Conservation (phyloP, 2,113 vertebrate species). For the Okapia johnstoni region DNA sequence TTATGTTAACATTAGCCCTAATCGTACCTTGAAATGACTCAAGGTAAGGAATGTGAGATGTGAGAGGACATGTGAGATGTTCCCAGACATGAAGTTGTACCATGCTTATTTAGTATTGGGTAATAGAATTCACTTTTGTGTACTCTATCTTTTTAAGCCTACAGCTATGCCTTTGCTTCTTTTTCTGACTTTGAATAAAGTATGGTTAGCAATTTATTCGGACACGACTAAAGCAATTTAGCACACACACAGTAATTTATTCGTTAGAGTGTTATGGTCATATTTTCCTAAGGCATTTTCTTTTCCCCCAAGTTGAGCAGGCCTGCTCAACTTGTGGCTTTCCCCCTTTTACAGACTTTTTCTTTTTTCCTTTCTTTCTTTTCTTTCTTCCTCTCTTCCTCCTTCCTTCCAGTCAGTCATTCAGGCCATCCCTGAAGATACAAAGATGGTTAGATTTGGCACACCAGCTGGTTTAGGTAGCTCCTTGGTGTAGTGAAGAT, state of each 20-base stretch:
- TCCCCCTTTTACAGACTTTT: not conserved
- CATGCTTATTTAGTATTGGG: not conserved
- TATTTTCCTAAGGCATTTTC: not conserved
- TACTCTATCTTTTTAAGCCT: not conserved
- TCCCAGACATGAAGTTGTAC: not conserved
- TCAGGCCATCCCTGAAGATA: not conserved
- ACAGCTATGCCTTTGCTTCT: not conserved
- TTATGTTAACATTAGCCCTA: not conserved
- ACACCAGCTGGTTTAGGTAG: not conserved
- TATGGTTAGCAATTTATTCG: not conserved
- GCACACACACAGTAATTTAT: not conserved
- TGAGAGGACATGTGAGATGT: not conserved
- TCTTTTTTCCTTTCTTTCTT: not conserved
- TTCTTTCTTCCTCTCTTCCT: not conserved
- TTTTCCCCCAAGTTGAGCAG: not conserved
- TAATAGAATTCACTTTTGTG: not conserved
- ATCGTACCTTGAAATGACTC: not conserved
- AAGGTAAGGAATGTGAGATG: not conserved
- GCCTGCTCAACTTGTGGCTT: not conserved
- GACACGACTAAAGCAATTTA: not conserved
- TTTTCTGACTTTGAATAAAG: not conserved
- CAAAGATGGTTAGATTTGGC: not conserved
- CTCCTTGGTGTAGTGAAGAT: not conserved
- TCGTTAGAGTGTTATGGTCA: not conserved
- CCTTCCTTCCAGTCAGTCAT: not conserved